These are phyloP conservation scores for Aphis gossypii DNA, from an alignment of 1,140 invertebrate genomes.

Conservation along the genomic window DNA sequence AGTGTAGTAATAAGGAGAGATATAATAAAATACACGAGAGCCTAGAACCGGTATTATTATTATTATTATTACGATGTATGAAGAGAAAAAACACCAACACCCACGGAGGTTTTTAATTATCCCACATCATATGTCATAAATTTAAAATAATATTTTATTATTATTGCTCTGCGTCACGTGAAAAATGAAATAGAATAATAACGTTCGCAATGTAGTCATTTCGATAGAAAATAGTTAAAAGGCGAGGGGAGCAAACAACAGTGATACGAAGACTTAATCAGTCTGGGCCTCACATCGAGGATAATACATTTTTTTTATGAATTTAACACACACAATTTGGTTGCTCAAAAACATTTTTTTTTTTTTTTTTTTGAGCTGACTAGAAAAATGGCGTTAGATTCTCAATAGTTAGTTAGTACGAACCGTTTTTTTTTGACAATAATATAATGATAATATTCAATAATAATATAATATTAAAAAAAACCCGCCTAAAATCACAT, in stretches of 20 bases:
- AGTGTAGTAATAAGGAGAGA: slow-evolving; percentile 47
- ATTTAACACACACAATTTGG: slow-evolving; percentile 55
- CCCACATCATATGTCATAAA: slow-evolving; percentile 55
- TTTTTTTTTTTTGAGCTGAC: slow-evolving; percentile 55
- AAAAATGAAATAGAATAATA: slow-evolving; percentile 46
- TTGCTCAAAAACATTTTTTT: slow-evolving; percentile 53
- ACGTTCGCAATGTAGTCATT: slow-evolving; percentile 21
- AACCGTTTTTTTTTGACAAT: slow-evolving; percentile 50
- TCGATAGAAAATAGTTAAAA: slow-evolving; percentile 1
- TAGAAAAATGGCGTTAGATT: slow-evolving; percentile 58
- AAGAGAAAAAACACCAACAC: slow-evolving; percentile 50
- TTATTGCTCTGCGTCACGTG: slow-evolving; percentile 50
- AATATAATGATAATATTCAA: background rate
- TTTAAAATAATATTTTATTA: slow-evolving; percentile 57
- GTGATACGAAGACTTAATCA: slow-evolving; percentile 57
- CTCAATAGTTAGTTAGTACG: slow-evolving; percentile 40
- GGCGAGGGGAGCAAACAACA: background rate
- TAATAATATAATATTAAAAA: slow-evolving; percentile 18
- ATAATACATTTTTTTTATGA: slow-evolving; percentile 13
- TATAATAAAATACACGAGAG: slow-evolving; percentile 57
- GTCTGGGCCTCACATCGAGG: slow-evolving; percentile 44
- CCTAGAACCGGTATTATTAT: slow-evolving; percentile 56
- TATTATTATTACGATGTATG: slow-evolving; percentile 49
- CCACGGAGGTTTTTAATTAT: slow-evolving; percentile 58
- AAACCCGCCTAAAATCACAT: slow-evolving; percentile 36